These are phyloP conservation scores for Sericinus montela DNA, from an alignment of 2,888 invertebrate genomes.

Conservation along the genomic window DNA sequence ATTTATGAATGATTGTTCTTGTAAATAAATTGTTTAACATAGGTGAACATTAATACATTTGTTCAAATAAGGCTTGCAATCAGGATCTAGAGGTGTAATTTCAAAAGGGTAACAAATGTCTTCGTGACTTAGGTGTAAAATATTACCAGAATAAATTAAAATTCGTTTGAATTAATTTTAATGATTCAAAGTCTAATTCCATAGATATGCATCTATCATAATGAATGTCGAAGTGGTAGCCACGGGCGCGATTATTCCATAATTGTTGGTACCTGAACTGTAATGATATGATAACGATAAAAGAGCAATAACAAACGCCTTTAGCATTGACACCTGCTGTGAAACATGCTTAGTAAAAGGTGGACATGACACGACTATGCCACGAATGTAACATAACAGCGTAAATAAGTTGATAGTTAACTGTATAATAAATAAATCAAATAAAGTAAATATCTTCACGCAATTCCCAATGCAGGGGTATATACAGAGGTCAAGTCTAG, in stretches of 20 bases:
- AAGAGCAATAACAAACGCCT: slow-evolving; percentile 16
- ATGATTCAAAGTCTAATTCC: slow-evolving; percentile 30
- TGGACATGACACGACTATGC: neutral
- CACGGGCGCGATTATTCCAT: slow-evolving; percentile 29
- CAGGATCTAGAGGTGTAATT: slow-evolving; percentile 8
- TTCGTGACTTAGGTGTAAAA: slow-evolving; percentile 15
- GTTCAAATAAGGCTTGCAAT: slow-evolving; percentile 6
- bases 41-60: neutral
- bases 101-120: slow-evolving; percentile 19
- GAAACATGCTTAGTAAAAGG: slow-evolving; percentile 11
- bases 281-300: slow-evolving; percentile 17
- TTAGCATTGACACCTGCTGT: slow-evolving; percentile 17
- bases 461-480: no score
- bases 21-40: no score
- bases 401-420: neutral
- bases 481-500: no score
- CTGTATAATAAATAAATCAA: neutral
- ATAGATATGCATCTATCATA: slow-evolving; percentile 36
- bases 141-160: slow-evolving; percentile 2
- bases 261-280: slow-evolving; percentile 10
- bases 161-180: slow-evolving; percentile 19
- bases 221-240: slow-evolving; percentile 35
- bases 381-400: neutral
- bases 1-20: no score
- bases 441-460: no score